phyloP scores from a whole-genome alignment of 2,113 vertebrate genomes.

The Tautogolabrus adspersus region DNA sequence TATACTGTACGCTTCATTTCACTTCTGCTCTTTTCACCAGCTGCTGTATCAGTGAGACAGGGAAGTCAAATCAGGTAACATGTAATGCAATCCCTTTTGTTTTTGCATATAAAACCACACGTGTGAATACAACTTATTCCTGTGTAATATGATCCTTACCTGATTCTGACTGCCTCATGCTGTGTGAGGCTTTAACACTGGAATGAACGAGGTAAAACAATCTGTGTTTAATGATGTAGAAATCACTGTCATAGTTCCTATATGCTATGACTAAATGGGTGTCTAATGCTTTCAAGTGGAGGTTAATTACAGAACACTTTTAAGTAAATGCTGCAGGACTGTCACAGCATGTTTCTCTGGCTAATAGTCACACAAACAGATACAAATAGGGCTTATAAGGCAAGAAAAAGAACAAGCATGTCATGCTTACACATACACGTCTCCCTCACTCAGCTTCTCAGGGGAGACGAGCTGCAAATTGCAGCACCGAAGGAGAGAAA shows the following conservation, averaged over 20 bases:
- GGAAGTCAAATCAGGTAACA: conserved; percentile 2
- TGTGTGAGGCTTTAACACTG: not conserved
- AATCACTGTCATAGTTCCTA: conserved; percentile 6
- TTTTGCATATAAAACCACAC: not conserved
- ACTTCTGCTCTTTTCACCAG: not conserved
- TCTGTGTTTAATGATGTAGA: conserved; percentile 29
- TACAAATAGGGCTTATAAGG: conserved; percentile 15
- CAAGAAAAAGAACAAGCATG: conserved; percentile 13
- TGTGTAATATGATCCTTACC: not conserved
- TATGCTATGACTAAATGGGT: conserved; percentile 25
- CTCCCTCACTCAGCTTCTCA: conserved; percentile 15
- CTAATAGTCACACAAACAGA: not conserved
- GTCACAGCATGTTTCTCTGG: not conserved
- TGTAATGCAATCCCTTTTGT: not conserved
- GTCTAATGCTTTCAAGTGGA: conserved; percentile 28
- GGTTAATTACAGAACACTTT: conserved; percentile 32
- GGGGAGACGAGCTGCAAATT: not conserved
- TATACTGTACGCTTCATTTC: conserved; percentile 1
- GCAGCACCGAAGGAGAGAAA: conserved; percentile 11
- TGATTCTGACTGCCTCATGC: not conserved
- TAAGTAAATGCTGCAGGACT: conserved; percentile 8
- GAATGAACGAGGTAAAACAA: conserved; percentile 9
- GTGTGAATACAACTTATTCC: too few relatives aligned
- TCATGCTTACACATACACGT: conserved; percentile 12
- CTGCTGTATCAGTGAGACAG: not conserved